Evolutionary conservation across 2,113 vertebrate genomes (phyloP).

Genomic region (Orycteropus afer): DNA sequence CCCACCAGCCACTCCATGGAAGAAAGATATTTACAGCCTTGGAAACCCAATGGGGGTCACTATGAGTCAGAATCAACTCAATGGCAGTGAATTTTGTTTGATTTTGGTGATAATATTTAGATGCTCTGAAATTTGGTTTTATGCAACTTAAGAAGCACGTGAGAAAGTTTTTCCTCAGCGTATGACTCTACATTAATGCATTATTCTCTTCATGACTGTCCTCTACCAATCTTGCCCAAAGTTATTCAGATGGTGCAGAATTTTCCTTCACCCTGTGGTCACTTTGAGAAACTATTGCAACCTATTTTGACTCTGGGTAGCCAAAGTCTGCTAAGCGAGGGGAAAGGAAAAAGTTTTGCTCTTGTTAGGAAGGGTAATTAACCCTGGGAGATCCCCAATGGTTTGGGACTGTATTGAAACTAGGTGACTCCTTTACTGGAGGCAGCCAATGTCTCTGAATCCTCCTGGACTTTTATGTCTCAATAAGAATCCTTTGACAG

Average conservation of each 20-base stretch:
- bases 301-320: neutral
- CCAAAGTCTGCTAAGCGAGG: neutral
- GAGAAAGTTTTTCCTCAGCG: neutral
- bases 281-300: neutral
- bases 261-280: neutral
- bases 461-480: neutral
- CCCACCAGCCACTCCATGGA: no score
- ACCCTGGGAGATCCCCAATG: neutral
- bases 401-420: neutral
- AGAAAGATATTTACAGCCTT: no score
- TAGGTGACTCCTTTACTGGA: neutral
- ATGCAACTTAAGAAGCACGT: neutral
- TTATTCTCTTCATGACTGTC: neutral
- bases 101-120: neutral
- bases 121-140: neutral
- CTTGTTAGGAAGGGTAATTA: neutral
- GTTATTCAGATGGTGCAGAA: neutral
- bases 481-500: neutral
- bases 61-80: no score
- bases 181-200: neutral
- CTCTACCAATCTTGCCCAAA: neutral
- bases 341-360: neutral
- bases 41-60: no score
- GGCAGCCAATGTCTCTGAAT: neutral
- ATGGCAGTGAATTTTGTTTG: no score